Conservation (phyloP, 2,113 vertebrate genomes). For the Xiphophorus hellerii region DNA sequence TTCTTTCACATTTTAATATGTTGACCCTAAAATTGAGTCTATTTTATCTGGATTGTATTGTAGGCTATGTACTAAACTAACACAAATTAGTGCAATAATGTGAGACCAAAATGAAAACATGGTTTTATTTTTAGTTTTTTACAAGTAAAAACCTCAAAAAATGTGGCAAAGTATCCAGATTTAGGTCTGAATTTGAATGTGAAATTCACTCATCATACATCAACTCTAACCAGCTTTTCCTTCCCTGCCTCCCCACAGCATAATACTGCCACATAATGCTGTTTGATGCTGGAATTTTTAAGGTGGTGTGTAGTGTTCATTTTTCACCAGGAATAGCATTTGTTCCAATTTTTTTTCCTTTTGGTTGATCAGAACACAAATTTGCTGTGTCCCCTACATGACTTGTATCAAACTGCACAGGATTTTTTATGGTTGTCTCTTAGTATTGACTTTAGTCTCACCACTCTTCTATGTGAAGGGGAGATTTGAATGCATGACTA, state of each 20-base stretch:
- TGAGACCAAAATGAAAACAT: neutral
- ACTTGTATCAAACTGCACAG: neutral
- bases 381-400: neutral
- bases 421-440: neutral
- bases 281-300: neutral
- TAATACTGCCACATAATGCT: neutral
- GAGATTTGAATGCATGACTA: neutral
- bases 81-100: too few relatives aligned
- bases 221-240: neutral
- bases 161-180: neutral
- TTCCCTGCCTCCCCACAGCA: neutral
- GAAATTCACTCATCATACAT: neutral
- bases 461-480: too few relatives aligned
- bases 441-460: neutral
- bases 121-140: neutral
- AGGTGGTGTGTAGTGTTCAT: neutral
- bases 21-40: neutral
- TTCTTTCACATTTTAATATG: neutral
- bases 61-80: too few relatives aligned
- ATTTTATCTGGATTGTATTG: too few relatives aligned
- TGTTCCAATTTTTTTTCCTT: neutral
- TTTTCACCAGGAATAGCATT: neutral
- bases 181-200: neutral
- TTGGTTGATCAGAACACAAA: neutral
- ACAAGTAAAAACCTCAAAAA: neutral